A percentile compares a stretch with the other conserved stretches of the same genome.
Conservation (phyloP, 2,888 invertebrate species). For the Blastobasis adustella region DNA sequence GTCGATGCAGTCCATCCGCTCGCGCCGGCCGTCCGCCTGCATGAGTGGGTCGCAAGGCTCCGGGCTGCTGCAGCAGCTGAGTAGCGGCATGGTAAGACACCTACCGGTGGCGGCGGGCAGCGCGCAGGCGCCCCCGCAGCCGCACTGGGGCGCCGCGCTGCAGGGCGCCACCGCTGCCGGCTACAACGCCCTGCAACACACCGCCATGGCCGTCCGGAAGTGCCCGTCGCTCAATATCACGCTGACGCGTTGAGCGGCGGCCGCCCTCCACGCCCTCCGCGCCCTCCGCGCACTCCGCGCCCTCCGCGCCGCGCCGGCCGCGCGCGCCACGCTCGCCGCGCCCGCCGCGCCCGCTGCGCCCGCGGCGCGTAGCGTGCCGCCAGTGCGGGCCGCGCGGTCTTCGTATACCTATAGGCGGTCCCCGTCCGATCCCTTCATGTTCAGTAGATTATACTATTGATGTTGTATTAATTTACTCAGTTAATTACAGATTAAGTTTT, state of each 20-base stretch:
- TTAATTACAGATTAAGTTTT: slow-evolving; percentile 28
- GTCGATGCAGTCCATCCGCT: slow-evolving; percentile 76
- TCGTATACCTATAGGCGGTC: slow-evolving; percentile 17
- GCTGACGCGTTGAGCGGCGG: slow-evolving; percentile 69
- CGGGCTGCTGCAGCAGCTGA: slow-evolving; percentile 89
- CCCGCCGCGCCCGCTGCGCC: slow-evolving; percentile 3
- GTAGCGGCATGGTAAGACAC: slow-evolving; percentile 95
- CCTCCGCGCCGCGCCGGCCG: slow-evolving; percentile 1
- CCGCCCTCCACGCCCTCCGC: not conserved
- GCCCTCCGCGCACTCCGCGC: slow-evolving; percentile 1
- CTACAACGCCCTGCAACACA: slow-evolving; percentile 68
- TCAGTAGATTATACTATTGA: slow-evolving; percentile 40
- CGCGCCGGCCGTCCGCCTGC: slow-evolving; percentile 80
- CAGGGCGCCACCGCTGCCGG: slow-evolving; percentile 69
- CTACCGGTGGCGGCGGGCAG: slow-evolving; percentile 79
- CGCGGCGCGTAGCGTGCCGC: slow-evolving; percentile 2
- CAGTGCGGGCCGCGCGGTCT: slow-evolving; percentile 3
- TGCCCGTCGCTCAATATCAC: slow-evolving; percentile 85
- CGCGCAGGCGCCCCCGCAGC: slow-evolving; percentile 54
- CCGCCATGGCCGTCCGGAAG: slow-evolving; percentile 79
- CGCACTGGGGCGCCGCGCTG: slow-evolving; percentile 65
- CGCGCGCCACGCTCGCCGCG: not conserved
- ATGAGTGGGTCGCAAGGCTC: slow-evolving; percentile 82
- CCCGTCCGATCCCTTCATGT: slow-evolving; percentile 44
- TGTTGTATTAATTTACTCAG: slow-evolving; percentile 30